A percentile compares a stretch with the other conserved stretches of the same genome.
phyloP scores from a whole-genome alignment of 2,797 vertebrate genomes.

The Champsocephalus gunnari region DNA sequence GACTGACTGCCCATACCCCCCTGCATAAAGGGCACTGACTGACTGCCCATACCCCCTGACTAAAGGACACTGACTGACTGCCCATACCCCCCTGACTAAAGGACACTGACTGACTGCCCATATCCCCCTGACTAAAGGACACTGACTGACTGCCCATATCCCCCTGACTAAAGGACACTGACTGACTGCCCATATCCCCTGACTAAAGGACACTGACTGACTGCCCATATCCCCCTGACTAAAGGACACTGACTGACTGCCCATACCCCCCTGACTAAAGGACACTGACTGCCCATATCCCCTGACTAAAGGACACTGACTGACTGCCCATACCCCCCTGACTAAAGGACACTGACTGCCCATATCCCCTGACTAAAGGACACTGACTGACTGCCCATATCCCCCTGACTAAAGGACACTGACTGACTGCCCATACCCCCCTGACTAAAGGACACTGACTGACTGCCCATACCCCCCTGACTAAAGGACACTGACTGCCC shows the following conservation, averaged over 20 bases:
- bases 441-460: background rate
- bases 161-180: background rate
- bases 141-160: no score
- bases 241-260: background rate
- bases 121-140: constrained; percentile 20
- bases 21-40: background rate
- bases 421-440: no score
- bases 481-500: constrained; percentile 6
- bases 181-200: constrained; percentile 17
- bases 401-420: constrained; percentile 4
- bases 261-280: constrained; percentile 21
- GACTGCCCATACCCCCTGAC: constrained; percentile 9
- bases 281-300: background rate
- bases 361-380: no score
- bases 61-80: constrained; percentile 3
- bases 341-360: constrained; percentile 4
- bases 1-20: no score
- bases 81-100: no score
- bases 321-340: constrained; percentile 15
- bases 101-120: constrained; percentile 7
- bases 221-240: no score
- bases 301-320: background rate
- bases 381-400: constrained; percentile 15
- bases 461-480: constrained; percentile 13
- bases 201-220: constrained; percentile 4